These are phyloP conservation scores for Cheilosia soror DNA, from an alignment of 2,888 invertebrate species.

Conservation along the genomic window DNA sequence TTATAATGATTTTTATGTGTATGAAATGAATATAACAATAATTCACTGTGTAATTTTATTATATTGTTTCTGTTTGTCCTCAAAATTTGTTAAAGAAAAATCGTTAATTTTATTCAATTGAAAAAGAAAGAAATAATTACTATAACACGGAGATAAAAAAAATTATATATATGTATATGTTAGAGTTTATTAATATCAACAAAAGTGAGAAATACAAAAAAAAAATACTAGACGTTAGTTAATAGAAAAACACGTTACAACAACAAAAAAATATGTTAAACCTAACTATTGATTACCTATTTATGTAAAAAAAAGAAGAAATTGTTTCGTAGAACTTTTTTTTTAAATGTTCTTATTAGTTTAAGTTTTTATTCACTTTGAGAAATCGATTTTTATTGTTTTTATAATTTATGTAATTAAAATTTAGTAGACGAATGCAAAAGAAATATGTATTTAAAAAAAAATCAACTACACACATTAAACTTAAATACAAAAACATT, in stretches of 20 bases:
- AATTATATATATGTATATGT: slow-evolving; percentile 69
- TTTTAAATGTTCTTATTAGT: slow-evolving; percentile 53
- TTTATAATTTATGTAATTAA: slow-evolving; percentile 49
- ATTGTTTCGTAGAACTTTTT: slow-evolving; percentile 48
- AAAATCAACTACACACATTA: slow-evolving; percentile 25
- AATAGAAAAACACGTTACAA: slow-evolving; percentile 60
- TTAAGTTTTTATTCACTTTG: slow-evolving; percentile 43
- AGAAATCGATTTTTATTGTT: slow-evolving; percentile 50
- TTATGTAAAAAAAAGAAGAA: slow-evolving; percentile 56
- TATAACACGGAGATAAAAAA: slow-evolving; percentile 58
- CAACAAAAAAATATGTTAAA: slow-evolving; percentile 66
- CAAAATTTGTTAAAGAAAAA: slow-evolving; percentile 70
- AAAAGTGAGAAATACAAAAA: slow-evolving; percentile 42
- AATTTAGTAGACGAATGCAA: slow-evolving; percentile 59
- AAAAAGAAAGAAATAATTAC: slow-evolving; percentile 23
- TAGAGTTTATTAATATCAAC: slow-evolving; percentile 60
- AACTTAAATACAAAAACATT: slow-evolving; percentile 12
- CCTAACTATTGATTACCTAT: slow-evolving; percentile 70
- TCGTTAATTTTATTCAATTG: slow-evolving; percentile 60
- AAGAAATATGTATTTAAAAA: slow-evolving; percentile 29
- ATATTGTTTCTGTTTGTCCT: slow-evolving; percentile 69
- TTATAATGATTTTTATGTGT: slow-evolving; percentile 34
- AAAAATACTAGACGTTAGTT: slow-evolving; percentile 63
- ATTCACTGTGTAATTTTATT: slow-evolving; percentile 59
- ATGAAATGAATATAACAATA: slow-evolving; percentile 45